Percentiles rank a stretch among this genome's conserved stretches.
phyloP scores from a whole-genome alignment of 2,797 vertebrate genomes.

The Sylvilagus floridanus region DNA sequence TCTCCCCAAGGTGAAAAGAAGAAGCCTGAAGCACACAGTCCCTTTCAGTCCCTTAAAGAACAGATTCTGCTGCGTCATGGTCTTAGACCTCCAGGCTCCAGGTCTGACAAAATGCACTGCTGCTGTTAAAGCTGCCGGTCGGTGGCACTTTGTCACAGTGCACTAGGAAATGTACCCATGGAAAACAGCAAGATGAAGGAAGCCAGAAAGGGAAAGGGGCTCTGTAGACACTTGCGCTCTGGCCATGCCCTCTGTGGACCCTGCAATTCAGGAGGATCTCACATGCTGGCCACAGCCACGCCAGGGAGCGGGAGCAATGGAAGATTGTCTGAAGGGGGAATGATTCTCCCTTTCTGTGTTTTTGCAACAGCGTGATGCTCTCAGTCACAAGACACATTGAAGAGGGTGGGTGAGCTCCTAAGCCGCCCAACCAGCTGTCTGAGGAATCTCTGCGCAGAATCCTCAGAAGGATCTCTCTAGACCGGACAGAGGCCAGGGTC shows the following conservation, averaged over 20 bases:
- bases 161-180: not conserved
- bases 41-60: not conserved
- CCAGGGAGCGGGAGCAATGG: not conserved
- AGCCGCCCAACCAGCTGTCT: not conserved
- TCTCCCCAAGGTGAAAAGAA: not conserved
- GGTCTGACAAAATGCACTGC: not conserved
- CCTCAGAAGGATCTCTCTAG: not conserved
- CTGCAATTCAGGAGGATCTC: not conserved
- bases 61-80: not conserved
- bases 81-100: not conserved
- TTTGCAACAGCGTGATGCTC: not conserved
- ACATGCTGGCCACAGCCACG: not conserved
- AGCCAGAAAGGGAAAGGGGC: not conserved
- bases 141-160: not conserved
- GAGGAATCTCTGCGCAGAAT: not conserved
- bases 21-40: not conserved
- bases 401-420: not conserved
- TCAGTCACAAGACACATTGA: not conserved
- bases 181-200: not conserved
- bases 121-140: not conserved
- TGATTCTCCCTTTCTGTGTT: not conserved
- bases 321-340: not conserved
- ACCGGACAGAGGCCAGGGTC: not conserved
- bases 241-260: fast-evolving
- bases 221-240: not conserved